phyloP scores from a whole-genome alignment of 2,888 invertebrate species.

The Pristionchus mayeri region DNA sequence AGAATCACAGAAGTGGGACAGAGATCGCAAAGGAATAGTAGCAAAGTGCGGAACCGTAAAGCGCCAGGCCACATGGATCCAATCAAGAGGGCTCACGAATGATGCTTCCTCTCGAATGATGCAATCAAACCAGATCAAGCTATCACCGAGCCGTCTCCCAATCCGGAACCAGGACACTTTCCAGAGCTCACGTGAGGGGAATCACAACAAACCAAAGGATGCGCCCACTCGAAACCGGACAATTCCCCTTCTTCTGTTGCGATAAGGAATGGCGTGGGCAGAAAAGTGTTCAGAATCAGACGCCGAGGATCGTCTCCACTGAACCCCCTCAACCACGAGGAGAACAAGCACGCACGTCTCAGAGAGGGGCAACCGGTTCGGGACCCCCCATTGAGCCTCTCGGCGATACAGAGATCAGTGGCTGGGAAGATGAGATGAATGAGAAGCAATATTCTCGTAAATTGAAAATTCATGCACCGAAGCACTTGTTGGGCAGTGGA shows the following conservation, averaged over 20 bases:
- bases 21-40: too few relatives aligned
- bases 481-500: too few relatives aligned
- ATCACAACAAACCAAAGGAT: constrained; percentile 23
- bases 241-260: neutral
- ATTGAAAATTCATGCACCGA: too few relatives aligned
- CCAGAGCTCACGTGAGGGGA: neutral
- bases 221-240: constrained; percentile 1
- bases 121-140: constrained; percentile 9
- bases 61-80: neutral
- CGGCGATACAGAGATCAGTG: neutral
- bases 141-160: neutral
- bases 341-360: neutral
- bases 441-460: too few relatives aligned
- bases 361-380: neutral
- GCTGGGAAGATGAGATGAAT: too few relatives aligned
- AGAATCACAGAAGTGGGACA: neutral
- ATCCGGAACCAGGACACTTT: constrained; percentile 19
- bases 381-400: neutral
- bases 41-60: neutral
- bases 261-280: neutral
- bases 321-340: too few relatives aligned
- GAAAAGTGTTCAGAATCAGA: constrained; percentile 16
- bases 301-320: neutral
- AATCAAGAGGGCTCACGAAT: too few relatives aligned
- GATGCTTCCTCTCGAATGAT: neutral